Percentiles rank a stretch among this genome's conserved stretches.
Conservation (phyloP, 2,888 invertebrate species). For the Elmis aenea region DNA sequence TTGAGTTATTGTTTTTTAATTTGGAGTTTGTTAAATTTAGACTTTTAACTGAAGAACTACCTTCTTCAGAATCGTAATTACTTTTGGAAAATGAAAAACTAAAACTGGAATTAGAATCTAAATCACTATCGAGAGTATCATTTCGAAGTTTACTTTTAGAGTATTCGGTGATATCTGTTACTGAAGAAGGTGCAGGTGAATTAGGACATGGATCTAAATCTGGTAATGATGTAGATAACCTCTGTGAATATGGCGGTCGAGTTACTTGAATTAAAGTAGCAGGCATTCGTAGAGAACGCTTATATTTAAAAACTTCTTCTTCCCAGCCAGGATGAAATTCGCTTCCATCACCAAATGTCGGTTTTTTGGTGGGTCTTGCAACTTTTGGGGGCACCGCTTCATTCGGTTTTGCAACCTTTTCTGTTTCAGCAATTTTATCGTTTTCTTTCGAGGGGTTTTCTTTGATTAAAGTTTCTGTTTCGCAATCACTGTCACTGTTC, state of each 20-base stretch:
- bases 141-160: conserved; percentile 37
- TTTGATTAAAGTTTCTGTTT: conserved; percentile 18
- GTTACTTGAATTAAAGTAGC: conserved; percentile 74
- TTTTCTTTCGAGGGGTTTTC: conserved; percentile 25
- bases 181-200: conserved; percentile 63
- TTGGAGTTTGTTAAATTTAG: conserved; percentile 46
- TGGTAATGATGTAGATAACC: conserved; percentile 70
- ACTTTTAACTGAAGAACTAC: conserved; percentile 64
- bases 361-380: conserved; percentile 48
- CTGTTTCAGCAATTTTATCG: conserved; percentile 33
- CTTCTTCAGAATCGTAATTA: conserved; percentile 62
- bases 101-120: conserved; percentile 64
- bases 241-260: conserved; percentile 62
- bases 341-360: conserved; percentile 65
- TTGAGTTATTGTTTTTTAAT: conserved; percentile 52
- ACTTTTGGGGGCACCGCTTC: conserved; percentile 27
- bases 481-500: conserved; percentile 41
- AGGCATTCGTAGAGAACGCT: conserved; percentile 77
- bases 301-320: conserved; percentile 77
- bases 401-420: conserved; percentile 27
- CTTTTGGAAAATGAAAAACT: conserved; percentile 50
- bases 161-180: conserved; percentile 51
- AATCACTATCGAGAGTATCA: conserved; percentile 57
- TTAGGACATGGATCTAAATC: conserved; percentile 71
- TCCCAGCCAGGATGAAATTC: conserved; percentile 78